These are phyloP conservation scores for Hirudinaria manillensis DNA, from an alignment of 2,888 invertebrate genomes.

Conservation along the genomic window DNA sequence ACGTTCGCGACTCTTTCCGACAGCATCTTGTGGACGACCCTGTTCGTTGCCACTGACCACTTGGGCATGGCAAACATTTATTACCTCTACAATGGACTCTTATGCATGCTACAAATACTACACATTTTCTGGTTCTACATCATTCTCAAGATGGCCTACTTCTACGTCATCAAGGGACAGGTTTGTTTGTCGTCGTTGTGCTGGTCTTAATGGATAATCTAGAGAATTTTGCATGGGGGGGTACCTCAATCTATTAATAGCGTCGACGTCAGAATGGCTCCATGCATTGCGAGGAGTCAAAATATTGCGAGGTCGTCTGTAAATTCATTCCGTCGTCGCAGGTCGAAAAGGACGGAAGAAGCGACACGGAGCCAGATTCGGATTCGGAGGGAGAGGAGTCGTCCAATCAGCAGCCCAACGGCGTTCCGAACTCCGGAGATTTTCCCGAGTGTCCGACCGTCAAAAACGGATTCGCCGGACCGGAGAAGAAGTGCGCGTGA, in stretches of 20 bases:
- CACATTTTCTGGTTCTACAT: slow-evolving; percentile 50
- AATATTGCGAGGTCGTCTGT: too few relatives aligned
- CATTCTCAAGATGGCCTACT: slow-evolving; percentile 60
- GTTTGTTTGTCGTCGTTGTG: slow-evolving; percentile 22
- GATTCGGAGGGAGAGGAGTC: slow-evolving; percentile 2
- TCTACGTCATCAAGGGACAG: slow-evolving; percentile 35
- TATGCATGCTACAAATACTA: slow-evolving; percentile 43
- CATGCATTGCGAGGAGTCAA: too few relatives aligned
- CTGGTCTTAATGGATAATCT: not conserved
- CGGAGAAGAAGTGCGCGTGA: too few relatives aligned
- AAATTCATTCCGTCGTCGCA: not conserved
- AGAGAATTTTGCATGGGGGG: not conserved
- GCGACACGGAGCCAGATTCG: slow-evolving; percentile 30
- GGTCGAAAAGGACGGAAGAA: slow-evolving; percentile 34
- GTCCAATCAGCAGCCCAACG: not conserved
- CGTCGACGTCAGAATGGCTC: not conserved
- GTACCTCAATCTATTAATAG: not conserved
- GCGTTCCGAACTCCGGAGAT: not conserved
- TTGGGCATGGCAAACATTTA: slow-evolving; percentile 42
- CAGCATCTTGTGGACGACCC: slow-evolving; percentile 70
- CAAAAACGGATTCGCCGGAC: too few relatives aligned
- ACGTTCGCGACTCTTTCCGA: not conserved
- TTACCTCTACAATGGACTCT: slow-evolving; percentile 46
- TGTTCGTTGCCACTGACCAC: slow-evolving; percentile 60
- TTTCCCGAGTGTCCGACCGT: not conserved